Evolutionary conservation across 2,797 vertebrate species (phyloP), one percentile per base, ranked within the genome.

Genomic region (Astyanax mexicanus): DNA sequence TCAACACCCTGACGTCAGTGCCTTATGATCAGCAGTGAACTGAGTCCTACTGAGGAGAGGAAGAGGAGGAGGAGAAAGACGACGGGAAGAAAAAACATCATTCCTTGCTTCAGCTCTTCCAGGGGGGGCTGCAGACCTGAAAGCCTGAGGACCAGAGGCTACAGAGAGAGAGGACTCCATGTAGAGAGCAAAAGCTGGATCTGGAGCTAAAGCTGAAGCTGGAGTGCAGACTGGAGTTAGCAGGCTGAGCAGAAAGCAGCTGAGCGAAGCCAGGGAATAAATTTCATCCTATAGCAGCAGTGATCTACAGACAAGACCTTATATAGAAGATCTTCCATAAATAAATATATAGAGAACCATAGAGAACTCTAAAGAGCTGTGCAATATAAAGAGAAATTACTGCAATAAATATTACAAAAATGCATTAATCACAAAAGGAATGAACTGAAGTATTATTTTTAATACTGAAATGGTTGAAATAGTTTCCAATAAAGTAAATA

Each of bases 31-130:
- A 61, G 67, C 42, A 69, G 44, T 49, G 69, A 75, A 42, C 23
- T n/a, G n/a, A 55, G 74, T 1, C 35, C 72, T 40, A 38, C 25
- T 37, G 55, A 51, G 12, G 47, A 25, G 38, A 61, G 35, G 62
- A 47, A 73, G 49, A 73, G 19, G 29, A 32, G 72, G 66, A n/a
- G n/a, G n/a, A n/a, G n/a, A n/a, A n/a, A n/a, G n/a, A n/a, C n/a
- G n/a, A n/a, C n/a, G n/a, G n/a, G n/a, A 70, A 69, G 60, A 19
- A 42, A 15, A 79, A 81, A 73, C 54, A 62, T 61, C 51, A 67
- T 68, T 35, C 69, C 51, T 73, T 55, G 27, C 35, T 42, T 23
- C 17, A 21, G 51, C 27, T 23, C 21, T 58, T 29, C 15, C 27
- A 25, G 10, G 47, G 10, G 47, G 47, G 21, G 37, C 61, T 25